phyloP scores from a whole-genome alignment of 2,888 invertebrate species.

The Abrostola triplasia region DNA sequence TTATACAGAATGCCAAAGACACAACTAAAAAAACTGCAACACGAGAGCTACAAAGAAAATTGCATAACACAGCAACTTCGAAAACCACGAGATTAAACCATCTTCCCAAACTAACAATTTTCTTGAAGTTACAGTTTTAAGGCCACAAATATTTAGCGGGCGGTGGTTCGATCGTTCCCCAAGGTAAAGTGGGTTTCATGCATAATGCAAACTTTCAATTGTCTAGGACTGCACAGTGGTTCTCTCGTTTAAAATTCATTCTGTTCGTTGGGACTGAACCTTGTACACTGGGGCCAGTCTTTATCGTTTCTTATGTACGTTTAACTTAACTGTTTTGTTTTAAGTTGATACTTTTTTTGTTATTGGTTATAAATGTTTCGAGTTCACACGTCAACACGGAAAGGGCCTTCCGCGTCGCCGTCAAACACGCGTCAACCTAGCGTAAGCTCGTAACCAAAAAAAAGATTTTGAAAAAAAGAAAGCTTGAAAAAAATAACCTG shows the following conservation, averaged over 20 bases:
- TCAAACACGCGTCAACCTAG: too few relatives aligned
- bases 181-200: constrained; percentile 65
- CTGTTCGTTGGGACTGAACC: constrained; percentile 55
- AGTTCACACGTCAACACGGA: not conserved
- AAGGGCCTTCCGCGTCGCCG: too few relatives aligned
- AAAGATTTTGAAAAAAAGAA: too few relatives aligned
- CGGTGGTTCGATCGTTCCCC: constrained; percentile 60
- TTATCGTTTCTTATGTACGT: constrained; percentile 63
- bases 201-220: constrained; percentile 82
- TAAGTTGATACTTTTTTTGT: constrained; percentile 20
- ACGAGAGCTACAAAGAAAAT: constrained; percentile 11
- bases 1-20: not conserved
- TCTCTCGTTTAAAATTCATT: constrained; percentile 75
- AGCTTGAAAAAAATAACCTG: too few relatives aligned
- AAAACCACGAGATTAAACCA: constrained; percentile 38
- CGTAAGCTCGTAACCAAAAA: too few relatives aligned
- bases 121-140: constrained; percentile 54
- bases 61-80: constrained; percentile 28
- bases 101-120: constrained; percentile 50
- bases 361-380: not conserved
- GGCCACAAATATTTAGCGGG: constrained; percentile 68
- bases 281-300: constrained; percentile 58
- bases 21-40: constrained; percentile 6
- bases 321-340: constrained; percentile 23
- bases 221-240: constrained; percentile 65